A percentile compares a stretch with the other conserved stretches of the same genome.
Evolutionary conservation across 2,797 vertebrate species (phyloP).

Genomic region (Girardinus metallicus): DNA sequence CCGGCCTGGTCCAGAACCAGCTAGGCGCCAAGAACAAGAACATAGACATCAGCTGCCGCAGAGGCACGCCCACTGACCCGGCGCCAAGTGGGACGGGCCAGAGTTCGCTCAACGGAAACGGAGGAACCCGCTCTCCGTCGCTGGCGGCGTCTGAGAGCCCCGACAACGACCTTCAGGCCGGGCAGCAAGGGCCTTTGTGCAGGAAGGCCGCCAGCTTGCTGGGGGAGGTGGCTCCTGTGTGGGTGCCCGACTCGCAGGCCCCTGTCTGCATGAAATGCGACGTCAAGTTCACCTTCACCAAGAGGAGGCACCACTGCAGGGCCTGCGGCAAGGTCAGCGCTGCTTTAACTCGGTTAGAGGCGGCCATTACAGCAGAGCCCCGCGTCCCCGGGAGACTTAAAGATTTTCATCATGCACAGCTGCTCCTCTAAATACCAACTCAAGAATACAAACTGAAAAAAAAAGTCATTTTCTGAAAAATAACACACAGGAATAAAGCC

Average conservation of each 20-base stretch:
- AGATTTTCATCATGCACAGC: not conserved
- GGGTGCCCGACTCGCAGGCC: conserved; percentile 98
- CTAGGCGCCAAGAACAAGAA: conserved; percentile 94
- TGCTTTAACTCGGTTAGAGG: not conserved
- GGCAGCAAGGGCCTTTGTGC: conserved; percentile 85
- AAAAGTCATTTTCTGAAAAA: not conserved
- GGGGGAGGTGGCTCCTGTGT: conserved; percentile 95
- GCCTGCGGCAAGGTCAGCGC: conserved; percentile 96
- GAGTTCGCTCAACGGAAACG: conserved; percentile 60
- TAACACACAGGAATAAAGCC: not conserved
- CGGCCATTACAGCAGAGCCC: not conserved
- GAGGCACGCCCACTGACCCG: conserved; percentile 44
- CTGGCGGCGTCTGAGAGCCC: conserved; percentile 84
- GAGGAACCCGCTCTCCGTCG: conserved; percentile 37
- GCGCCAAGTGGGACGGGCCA: conserved; percentile 37
- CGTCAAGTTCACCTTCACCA: conserved; percentile 98
- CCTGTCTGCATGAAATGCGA: conserved; percentile 98
- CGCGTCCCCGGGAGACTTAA: not conserved
- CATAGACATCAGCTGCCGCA: conserved; percentile 73
- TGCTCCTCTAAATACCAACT: not conserved
- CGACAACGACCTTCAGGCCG: conserved; percentile 95
- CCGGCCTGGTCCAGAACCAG: conserved; percentile 89
- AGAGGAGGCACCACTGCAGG: conserved; percentile 98
- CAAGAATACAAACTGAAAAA: too few species aligned
- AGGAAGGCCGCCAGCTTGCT: conserved; percentile 87